These are phyloP conservation scores for Trachurus trachurus DNA, from an alignment of 2,797 vertebrate species.

Conservation along the genomic window DNA sequence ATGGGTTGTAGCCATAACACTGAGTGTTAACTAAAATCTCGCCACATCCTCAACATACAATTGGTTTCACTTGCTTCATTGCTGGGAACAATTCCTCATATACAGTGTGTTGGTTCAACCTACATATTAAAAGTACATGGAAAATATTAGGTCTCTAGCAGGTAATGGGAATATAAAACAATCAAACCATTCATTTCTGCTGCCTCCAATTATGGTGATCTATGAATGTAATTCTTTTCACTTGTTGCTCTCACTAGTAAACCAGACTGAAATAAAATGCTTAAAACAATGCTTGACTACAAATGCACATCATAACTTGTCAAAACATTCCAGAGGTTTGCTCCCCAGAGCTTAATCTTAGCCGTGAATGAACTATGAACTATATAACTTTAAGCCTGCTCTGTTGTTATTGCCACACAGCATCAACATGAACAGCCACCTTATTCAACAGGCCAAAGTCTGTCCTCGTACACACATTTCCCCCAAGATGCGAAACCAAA, in stretches of 20 bases:
- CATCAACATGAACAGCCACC: constrained; percentile 6
- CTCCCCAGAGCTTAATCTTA: not conserved
- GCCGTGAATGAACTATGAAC: constrained; percentile 14
- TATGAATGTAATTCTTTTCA: constrained; percentile 3
- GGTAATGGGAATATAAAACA: not conserved
- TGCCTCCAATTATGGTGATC: constrained; percentile 3
- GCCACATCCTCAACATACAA: constrained; percentile 25
- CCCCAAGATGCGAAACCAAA: constrained; percentile 74
- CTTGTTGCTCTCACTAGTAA: not conserved
- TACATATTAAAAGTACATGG: not conserved
- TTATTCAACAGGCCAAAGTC: constrained; percentile 39
- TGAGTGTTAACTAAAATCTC: constrained; percentile 21
- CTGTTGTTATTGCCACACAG: not conserved
- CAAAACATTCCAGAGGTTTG: not conserved
- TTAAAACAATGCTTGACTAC: not conserved
- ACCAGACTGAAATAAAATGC: not conserved
- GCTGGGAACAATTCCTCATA: not conserved
- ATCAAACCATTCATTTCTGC: not conserved
- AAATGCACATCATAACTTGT: constrained; percentile 1
- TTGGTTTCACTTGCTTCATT: constrained; percentile 26
- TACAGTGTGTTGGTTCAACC: not conserved
- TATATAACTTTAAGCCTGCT: not conserved
- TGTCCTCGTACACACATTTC: constrained; percentile 52
- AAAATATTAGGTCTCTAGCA: not conserved
- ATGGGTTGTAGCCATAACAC: constrained; percentile 16